These are phyloP conservation scores for Chelonia mydas DNA, from an alignment of 2,797 vertebrate species.

Conservation along the genomic window DNA sequence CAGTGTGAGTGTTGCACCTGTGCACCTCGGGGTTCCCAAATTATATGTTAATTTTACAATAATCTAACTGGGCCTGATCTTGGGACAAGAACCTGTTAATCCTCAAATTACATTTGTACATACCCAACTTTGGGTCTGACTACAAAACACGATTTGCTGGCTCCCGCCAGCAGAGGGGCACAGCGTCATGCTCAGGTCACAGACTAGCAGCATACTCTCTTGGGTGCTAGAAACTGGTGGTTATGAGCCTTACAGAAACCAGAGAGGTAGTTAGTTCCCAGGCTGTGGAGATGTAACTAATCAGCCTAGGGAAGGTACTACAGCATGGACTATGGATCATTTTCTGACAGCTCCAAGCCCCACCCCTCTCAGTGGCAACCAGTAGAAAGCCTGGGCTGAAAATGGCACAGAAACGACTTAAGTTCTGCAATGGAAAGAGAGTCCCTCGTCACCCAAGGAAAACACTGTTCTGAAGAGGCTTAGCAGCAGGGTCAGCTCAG, in stretches of 20 bases:
- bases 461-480: neutral
- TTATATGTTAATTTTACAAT: no score
- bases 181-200: neutral
- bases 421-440: neutral
- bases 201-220: neutral
- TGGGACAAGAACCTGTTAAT: no score
- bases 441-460: no score
- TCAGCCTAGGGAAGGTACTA: neutral
- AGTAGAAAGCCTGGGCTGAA: neutral
- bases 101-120: no score
- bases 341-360: neutral
- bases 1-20: no score
- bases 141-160: neutral
- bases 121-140: no score
- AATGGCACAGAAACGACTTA: neutral
- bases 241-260: neutral
- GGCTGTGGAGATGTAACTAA: neutral
- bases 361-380: neutral
- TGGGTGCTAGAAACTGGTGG: neutral
- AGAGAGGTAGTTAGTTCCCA: neutral
- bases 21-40: no score
- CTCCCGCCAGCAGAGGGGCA: neutral
- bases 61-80: no score
- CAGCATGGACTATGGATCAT: neutral
- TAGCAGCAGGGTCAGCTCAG: neutral